phyloP scores from a whole-genome alignment of 2,113 vertebrate species.

The Siniperca chuatsi region DNA sequence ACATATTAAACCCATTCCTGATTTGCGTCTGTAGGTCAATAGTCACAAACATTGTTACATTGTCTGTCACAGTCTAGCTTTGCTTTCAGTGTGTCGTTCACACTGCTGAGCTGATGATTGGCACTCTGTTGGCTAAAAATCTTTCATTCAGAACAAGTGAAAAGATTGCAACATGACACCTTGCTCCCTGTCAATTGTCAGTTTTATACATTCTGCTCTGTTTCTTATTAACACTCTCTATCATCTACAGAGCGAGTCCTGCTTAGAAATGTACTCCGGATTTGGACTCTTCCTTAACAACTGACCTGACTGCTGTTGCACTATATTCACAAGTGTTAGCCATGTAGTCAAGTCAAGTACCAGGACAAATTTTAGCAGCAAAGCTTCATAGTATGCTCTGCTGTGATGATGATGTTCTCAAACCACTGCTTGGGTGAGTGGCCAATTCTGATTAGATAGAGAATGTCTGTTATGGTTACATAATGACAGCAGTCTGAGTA shows the following conservation, averaged over 20 bases:
- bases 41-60: background rate
- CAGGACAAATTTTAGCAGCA: background rate
- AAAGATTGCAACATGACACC: too few species aligned
- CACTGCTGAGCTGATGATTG: background rate
- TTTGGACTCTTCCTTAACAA: too few species aligned
- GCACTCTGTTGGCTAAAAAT: background rate
- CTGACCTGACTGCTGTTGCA: background rate
- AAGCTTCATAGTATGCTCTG: background rate
- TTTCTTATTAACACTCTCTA: background rate
- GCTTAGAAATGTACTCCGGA: too few species aligned
- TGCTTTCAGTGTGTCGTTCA: background rate
- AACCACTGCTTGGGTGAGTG: background rate
- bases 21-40: background rate
- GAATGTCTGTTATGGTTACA: constrained; percentile 35
- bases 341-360: background rate
- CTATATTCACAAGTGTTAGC: background rate
- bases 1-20: background rate
- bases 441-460: constrained; percentile 13
- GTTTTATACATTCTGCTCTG: too few species aligned
- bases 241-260: background rate
- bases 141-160: too few species aligned
- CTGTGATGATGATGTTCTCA: background rate
- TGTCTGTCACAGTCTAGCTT: background rate
- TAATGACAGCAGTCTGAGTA: constrained; percentile 16
- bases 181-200: too few species aligned